Base-by-base conservation (phyloP, 2,888 invertebrate genomes). In the Diploptera punctata region DNA sequence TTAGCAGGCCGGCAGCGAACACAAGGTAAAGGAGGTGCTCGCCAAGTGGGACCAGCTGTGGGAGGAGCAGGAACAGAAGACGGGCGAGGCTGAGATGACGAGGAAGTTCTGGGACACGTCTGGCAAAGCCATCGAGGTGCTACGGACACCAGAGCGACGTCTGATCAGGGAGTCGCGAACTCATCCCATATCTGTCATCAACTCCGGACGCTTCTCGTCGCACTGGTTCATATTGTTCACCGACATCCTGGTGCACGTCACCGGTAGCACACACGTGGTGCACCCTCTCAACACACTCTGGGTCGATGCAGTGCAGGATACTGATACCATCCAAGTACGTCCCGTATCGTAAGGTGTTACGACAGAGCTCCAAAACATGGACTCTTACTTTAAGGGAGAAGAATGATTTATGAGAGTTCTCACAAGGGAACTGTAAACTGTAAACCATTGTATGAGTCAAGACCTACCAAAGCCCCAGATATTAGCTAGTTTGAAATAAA, bases 161-260 rank as follows among this genome's bases (percentile, higher is more conserved):
- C 82, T 96, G 47, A 86, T 95, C 68, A 85, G 92, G 71, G 94
- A 95, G 78, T 95, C 94, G 1, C 89, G 89, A 77, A 85, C 89
- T 7, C 86, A 90, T 76, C 90, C 91, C 0, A 82, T 96, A 2
- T 88, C 88, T 76, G 83, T 94, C 73, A 85, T 88, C 3, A 90
- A 91, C 79, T 89, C 90, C 31, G 89, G 92, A 24, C 86, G 92
- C 75, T 92, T 95, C 81, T 90, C 91, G 3, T 89, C 90, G 0
- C 92, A 93, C 79, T 91, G 91, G 86, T 94, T 96, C 79, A 88
- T 95, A 76, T 84, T 96, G 67, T 89, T 96, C 79, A 93, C 91
- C 71, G 95, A 96, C 82, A 84, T 91, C 70, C 90, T 96, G 75
- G 88, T 94, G 71, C 94, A 95, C 79, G 84, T 91, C 29, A 87